These are phyloP conservation scores for Zootermopsis nevadensis DNA, from an alignment of 2,888 invertebrate species.

Conservation along the genomic window DNA sequence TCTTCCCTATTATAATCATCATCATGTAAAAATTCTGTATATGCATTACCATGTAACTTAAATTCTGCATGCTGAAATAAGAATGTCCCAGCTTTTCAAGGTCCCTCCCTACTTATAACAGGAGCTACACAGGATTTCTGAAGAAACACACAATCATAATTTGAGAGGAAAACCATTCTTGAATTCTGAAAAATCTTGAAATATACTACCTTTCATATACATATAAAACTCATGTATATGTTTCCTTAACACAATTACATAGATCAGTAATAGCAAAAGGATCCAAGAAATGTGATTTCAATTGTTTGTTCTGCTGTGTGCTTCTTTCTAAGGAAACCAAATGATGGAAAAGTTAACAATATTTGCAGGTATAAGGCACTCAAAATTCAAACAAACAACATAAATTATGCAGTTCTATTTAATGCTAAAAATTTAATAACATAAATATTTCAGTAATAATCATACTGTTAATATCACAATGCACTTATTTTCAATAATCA, in stretches of 20 bases:
- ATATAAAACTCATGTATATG: neutral
- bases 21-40: no score
- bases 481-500: slow-evolving; percentile 4
- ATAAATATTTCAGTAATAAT: slow-evolving; percentile 22
- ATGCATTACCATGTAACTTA: no score
- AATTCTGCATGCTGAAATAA: no score
- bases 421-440: slow-evolving; percentile 29
- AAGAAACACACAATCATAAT: slow-evolving; percentile 56
- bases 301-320: neutral
- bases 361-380: neutral
- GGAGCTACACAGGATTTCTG: slow-evolving; percentile 60
- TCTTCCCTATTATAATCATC: no score
- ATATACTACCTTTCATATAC: neutral
- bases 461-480: slow-evolving; percentile 33
- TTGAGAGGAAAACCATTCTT: slow-evolving; percentile 44
- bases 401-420: neutral
- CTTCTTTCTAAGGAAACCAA: neutral
- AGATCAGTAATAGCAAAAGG: neutral
- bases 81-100: no score
- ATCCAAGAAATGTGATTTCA: neutral
- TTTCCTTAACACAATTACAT: neutral
- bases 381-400: neutral
- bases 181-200: neutral
- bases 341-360: neutral
- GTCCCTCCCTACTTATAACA: slow-evolving; percentile 58